Evolutionary conservation across 2,113 vertebrate species (phyloP), one percentile per base, ranked within the genome.

Genomic region (Pterocles gutturalis): DNA sequence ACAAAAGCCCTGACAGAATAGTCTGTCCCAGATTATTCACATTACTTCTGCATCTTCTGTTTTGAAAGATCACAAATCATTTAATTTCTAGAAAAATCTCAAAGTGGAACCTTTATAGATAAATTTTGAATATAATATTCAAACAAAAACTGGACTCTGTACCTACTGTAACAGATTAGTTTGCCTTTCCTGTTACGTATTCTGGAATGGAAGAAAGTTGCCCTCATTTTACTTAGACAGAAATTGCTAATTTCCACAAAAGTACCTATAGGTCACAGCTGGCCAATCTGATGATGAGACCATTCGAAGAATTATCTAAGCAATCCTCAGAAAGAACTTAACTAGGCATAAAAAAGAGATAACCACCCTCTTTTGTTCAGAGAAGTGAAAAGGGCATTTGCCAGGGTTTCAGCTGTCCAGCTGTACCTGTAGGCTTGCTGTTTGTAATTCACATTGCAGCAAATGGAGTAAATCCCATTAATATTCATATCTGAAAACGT

Each of bases 141-240:
- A 36, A 48, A n/a, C 15, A 53, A 80, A 90, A 48, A 5, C 8
- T 41, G 19, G 10, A 16, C 7, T 57, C 28, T 89, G 2, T 5
- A 33, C 9, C 36, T 17, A 15, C 29, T 0, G 0, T 7, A 62
- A 36, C 1, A 57, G 7, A 69, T 53, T 38, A n/a, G 33, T 64
- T 80, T 83, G 7, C 9, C 14, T 66, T 72, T 69, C 21, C 58
- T 46, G 1, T 29, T 36, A 28, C 3, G 29, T 5, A 41, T 58
- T 72, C 57, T 51, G 29, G 41, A 78, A 78, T 2, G 6, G 31
- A 61, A 29, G 4, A 49, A 73, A 73, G 22, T 26, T 38, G 1
- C 7, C 41, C 33, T 46, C 2, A 1, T 86, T 66, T 80, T 73
- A 53, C 58, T 65, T n/a, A 19, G 33, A 13, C 2, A 15, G 9